Evolutionary conservation across 2,113 vertebrate genomes (phyloP).

Genomic region (Pitta sordida): DNA sequence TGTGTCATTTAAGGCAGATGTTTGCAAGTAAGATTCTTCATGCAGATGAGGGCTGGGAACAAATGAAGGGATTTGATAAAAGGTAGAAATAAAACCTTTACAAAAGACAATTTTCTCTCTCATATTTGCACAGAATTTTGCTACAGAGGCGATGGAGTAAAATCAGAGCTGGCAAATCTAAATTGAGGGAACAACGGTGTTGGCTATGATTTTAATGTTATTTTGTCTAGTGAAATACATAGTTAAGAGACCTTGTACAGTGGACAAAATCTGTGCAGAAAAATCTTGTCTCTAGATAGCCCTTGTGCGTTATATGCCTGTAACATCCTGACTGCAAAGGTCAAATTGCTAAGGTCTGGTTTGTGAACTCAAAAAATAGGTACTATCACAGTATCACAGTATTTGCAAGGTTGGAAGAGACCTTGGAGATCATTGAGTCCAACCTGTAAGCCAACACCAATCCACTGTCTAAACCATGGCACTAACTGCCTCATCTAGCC

Average conservation of each 20-base stretch:
- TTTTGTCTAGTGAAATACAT: not conserved
- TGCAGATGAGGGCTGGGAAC: not conserved
- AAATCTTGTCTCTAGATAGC: not conserved
- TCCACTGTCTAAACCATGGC: too few relatives aligned
- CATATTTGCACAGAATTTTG: not conserved
- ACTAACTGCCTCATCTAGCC: too few relatives aligned
- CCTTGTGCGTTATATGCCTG: not conserved
- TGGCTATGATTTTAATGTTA: not conserved
- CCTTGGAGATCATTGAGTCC: too few relatives aligned
- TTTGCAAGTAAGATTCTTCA: not conserved
- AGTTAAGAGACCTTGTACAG: not conserved
- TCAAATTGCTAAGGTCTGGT: not conserved
- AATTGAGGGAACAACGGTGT: not conserved
- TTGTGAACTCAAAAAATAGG: not conserved
- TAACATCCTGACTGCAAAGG: not conserved
- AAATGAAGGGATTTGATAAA: not conserved
- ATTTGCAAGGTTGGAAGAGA: too few relatives aligned
- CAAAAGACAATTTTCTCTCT: not conserved
- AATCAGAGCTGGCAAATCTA: not conserved
- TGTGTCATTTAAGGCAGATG: not conserved
- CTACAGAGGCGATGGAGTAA: not conserved
- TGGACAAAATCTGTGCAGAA: not conserved
- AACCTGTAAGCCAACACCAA: too few relatives aligned
- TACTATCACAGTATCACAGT: too few relatives aligned
- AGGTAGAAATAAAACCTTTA: not conserved